A percentile compares a stretch with the other conserved stretches of the same genome.
These are phyloP conservation scores for Drosophila meridiana DNA, from an alignment of 2,888 invertebrate genomes.

Conservation along the genomic window DNA sequence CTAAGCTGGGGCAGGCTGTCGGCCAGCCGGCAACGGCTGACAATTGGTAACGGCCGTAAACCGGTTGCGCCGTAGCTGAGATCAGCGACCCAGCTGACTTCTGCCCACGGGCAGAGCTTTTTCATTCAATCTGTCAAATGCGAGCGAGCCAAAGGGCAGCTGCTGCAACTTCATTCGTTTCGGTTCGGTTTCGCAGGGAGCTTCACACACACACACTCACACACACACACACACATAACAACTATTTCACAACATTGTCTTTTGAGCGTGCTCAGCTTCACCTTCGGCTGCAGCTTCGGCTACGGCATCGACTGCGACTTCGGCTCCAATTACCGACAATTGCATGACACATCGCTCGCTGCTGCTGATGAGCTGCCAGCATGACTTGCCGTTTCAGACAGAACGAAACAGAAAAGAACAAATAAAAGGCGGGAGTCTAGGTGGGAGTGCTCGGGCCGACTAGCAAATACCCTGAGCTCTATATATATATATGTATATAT, in stretches of 20 bases:
- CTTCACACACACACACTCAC: neutral
- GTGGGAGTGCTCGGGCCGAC: neutral
- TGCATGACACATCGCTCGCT: conserved; percentile 55
- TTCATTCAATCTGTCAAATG: conserved; percentile 53
- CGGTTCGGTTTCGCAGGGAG: neutral
- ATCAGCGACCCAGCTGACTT: conserved; percentile 30
- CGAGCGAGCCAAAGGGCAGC: conserved; percentile 21
- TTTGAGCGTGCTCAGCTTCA: conserved; percentile 6
- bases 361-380: conserved; percentile 34
- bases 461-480: neutral
- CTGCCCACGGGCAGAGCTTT: conserved; percentile 18
- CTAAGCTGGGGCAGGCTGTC: conserved; percentile 44
- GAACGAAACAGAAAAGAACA: neutral
- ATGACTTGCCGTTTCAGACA: conserved; percentile 44
- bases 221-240: neutral
- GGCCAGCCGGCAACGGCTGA: neutral
- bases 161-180: conserved; percentile 3
- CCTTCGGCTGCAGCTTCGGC: neutral
- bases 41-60: conserved; percentile 10
- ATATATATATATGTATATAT: no score
- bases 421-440: neutral
- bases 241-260: conserved; percentile 62
- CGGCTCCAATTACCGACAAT: conserved; percentile 51
- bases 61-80: conserved; percentile 28
- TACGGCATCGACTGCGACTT: neutral